phyloP scores from a whole-genome alignment of 2,888 invertebrate genomes.

The Netelia inedita region DNA sequence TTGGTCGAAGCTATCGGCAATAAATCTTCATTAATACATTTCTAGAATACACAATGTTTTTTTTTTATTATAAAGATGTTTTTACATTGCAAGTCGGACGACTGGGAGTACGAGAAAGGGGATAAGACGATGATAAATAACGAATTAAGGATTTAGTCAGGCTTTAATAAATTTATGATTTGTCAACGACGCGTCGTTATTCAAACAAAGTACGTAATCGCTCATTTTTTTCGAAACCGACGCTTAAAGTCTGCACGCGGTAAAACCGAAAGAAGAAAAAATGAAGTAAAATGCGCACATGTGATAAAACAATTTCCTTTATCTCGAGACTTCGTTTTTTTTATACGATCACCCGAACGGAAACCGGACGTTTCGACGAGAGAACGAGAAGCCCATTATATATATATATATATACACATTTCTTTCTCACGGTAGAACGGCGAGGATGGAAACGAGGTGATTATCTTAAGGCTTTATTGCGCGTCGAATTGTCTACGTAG shows the following conservation, averaged over 20 bases:
- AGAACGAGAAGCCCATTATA: background rate
- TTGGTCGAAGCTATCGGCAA: no score
- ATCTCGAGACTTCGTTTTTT: conserved; percentile 10
- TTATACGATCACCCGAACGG: background rate
- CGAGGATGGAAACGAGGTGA: background rate
- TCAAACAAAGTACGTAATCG: background rate
- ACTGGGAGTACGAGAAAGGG: background rate
- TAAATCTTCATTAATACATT: conserved; percentile 18
- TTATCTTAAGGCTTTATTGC: background rate
- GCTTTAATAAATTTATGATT: conserved; percentile 4
- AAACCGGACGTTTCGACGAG: background rate
- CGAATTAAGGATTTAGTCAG: conserved; percentile 21
- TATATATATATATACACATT: background rate
- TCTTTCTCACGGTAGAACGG: background rate
- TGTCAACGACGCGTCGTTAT: background rate
- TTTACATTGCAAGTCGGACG: background rate
- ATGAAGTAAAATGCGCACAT: background rate
- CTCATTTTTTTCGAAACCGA: background rate
- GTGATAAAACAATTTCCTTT: conserved; percentile 1
- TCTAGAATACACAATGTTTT: background rate
- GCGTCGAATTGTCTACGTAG: background rate
- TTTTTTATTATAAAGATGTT: background rate
- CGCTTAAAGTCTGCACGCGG: background rate
- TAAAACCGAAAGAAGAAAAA: background rate
- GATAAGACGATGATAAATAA: background rate